Evolutionary conservation across 1,140 invertebrate species (phyloP).

Genomic region (Pseudomyrmex flavicornis): DNA sequence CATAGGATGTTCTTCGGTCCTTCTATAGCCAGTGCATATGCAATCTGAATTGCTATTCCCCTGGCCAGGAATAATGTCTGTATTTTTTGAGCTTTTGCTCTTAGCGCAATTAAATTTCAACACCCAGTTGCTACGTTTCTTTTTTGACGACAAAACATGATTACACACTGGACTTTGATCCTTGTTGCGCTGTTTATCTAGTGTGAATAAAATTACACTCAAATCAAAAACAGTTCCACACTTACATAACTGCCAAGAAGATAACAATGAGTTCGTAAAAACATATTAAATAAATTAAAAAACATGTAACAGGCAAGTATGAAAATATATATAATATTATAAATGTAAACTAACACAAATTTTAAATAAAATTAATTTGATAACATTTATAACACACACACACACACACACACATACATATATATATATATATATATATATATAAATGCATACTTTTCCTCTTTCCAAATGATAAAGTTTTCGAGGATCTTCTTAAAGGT

Average conservation of each 20-base stretch:
- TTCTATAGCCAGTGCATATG: conserved; percentile 87
- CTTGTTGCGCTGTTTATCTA: conserved; percentile 83
- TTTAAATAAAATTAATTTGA: no score
- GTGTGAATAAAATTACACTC: no score
- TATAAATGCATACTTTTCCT: conserved; percentile 76
- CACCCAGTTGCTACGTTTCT: conserved; percentile 88
- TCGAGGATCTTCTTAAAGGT: conserved; percentile 81
- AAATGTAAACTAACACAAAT: no score
- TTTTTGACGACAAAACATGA: conserved; percentile 83
- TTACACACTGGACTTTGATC: conserved; percentile 83
- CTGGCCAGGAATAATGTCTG: conserved; percentile 82
- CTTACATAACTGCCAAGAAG: no score
- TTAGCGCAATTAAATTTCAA: conserved; percentile 87
- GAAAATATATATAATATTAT: not conserved
- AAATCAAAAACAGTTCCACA: no score
- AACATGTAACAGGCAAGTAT: no score
- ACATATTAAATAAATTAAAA: no score
- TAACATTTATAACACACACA: not conserved
- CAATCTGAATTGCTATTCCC: conserved; percentile 85
- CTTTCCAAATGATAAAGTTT: conserved; percentile 83
- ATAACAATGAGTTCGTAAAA: no score
- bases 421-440: conserved; percentile 1
- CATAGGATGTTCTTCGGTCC: conserved; percentile 86
- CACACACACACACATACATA: no score
- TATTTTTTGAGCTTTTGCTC: conserved; percentile 85